Conservation (phyloP, 2,113 vertebrate genomes). For the Alligator sinensis region DNA sequence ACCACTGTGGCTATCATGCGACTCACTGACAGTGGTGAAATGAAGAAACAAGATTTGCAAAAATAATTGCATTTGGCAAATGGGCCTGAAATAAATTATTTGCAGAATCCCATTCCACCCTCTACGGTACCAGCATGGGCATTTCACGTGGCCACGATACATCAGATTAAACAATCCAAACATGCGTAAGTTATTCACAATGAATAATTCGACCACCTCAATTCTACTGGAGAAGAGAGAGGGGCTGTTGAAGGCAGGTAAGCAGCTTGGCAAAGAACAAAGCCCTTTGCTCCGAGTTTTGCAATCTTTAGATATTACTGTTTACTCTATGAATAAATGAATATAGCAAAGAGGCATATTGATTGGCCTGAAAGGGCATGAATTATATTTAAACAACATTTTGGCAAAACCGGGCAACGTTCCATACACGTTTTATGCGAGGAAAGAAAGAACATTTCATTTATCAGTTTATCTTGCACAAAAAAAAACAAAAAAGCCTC, state of each 20-base stretch:
- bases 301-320: neutral
- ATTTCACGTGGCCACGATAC: neutral
- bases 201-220: slow-evolving; percentile 21
- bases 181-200: slow-evolving; percentile 60
- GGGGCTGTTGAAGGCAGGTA: slow-evolving; percentile 11
- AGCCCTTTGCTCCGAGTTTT: neutral
- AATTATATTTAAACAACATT: neutral
- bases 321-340: neutral
- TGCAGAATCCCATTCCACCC: neutral
- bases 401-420: neutral
- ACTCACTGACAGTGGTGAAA: too few relatives aligned
- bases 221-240: slow-evolving; percentile 15
- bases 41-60: too few relatives aligned
- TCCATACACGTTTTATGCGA: neutral
- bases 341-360: slow-evolving; percentile 41
- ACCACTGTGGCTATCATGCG: too few relatives aligned
- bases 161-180: slow-evolving; percentile 26
- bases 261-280: neutral
- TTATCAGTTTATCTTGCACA: neutral
- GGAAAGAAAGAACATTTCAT: neutral
- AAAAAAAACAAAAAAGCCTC: too few relatives aligned
- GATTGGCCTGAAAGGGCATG: slow-evolving; percentile 32
- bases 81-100: neutral
- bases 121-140: neutral
- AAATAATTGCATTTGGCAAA: too few relatives aligned